Base-by-base conservation (phyloP, 2,888 invertebrate species). In the Eupithecia subumbrata region DNA sequence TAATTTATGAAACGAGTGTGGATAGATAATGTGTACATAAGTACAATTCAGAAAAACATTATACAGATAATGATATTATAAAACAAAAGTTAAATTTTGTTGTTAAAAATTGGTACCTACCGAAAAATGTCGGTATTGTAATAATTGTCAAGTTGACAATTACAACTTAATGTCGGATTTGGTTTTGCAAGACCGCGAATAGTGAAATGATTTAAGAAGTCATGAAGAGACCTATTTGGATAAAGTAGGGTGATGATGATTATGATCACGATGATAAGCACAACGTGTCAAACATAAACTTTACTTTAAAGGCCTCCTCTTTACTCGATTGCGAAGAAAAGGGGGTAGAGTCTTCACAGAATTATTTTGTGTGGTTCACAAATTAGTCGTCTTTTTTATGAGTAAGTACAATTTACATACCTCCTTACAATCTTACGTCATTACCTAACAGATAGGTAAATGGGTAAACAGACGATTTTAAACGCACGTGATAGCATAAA, bases 401-500 rank as follows among this genome's bases (percentile, higher is more conserved):
- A 63, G 34, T 64, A 64, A 63, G 34, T 64, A 64, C 3, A 0
- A 64, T 34, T 18, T 34, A 64, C 8, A 18, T 34, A 34, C 9
- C n/a, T n/a, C n/a, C n/a, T 34, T 18, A 34, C 18, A 34, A 64
- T 18, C 30, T 64, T 30, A 64, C 64, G 64, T 64, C 64, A 64
- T 64, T 34, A 18, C 9, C 34, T 34, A 64, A 16, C 64, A 64
- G 64, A 34, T 64, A 64, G 64, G 30, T 64, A 18, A 64, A 64
- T 34, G 34, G 34, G 64, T 64, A 34, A 64, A 64, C 64, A 64
- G 3, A 34, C 64, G 9, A 18, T 34, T 8, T 9, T 4, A 64
- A 64, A 64, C n/a, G 34, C 64, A 34, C 64, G 64, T 34, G 64
- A 64, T 64, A 64, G 64, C 34, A 11, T 30, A 18, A 2, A 64